Base-by-base conservation (phyloP, 1,140 invertebrate genomes). In the Conus betulinus region DNA sequence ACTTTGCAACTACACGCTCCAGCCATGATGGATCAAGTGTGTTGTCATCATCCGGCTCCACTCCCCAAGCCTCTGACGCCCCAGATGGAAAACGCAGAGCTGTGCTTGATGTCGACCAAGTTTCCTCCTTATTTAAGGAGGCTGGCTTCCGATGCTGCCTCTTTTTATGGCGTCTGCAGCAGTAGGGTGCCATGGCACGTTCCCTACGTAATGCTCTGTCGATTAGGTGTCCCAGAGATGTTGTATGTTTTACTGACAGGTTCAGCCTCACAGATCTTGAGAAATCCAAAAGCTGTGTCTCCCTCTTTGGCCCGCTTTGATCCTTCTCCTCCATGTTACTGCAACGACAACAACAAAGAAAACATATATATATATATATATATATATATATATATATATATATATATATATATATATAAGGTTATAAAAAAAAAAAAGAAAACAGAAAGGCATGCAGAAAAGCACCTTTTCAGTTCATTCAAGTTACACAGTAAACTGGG, bases 171-270 rank as follows among this genome's bases (percentile, higher is more conserved):
- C n/a, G n/a, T 5, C 51, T 55, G 74, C 55, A 11, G 57, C 53
- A 81, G 6, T 55, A 55, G 5, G 82, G 82, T n/a, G n/a, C 25
- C 25, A 84, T n/a, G n/a, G 52, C 82, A 8, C 39, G n/a, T 6
- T 39, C 39, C 39, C 39, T 84, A 3, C 11, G 10, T 13, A 15
- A 1, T 52, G 53, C 27, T 15, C n/a, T 85, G 13, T 63, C 74
- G 51, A 78, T 7, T 17, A 57, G 67, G 17, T 79, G 84, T 8
- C 55, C 71, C 7, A 84, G 3, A 5, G 67, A 17, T 20, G 51
- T 25, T 55, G 51, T 52, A 23, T 27, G 55, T 79, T 63, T 53
- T 13, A 79, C 53, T 15, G 81, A 74, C 84, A 81, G 88, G 84
- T 60, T 85, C 8, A 63, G 27, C 51, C 53, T 11, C 6, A 81